Base-by-base conservation (phyloP, 2,888 invertebrate genomes). In the Diarsia brunnea region DNA sequence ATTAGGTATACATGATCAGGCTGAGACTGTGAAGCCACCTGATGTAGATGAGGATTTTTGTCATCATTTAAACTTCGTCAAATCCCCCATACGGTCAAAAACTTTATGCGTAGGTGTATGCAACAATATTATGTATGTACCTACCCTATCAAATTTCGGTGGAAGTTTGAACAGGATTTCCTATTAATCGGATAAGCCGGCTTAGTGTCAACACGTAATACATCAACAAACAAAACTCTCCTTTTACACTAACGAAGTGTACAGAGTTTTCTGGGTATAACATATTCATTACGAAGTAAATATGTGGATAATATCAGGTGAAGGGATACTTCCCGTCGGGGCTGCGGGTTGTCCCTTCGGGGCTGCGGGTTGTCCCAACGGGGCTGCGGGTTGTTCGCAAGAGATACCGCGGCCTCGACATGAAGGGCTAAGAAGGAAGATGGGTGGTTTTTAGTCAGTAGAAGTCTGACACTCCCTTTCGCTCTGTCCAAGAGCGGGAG, bases 131-230 rank as follows among this genome's bases (percentile, higher is more conserved):
- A 45, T 61, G 5, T 47, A 65, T 61, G 3, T n/a, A n/a, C n/a
- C n/a, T 68, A 63, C 66, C 12, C 73, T 51, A 70, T 73, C 53
- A 84, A 70, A 81, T 84, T 64, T 83, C 60, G 64, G 58, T 61
- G 31, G 24, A 78, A 83, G 69, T 81, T 81, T 82, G 67, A 73
- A 81, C 67, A 83, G 79, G n/a, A 64, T 73, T 63, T 43, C 63
- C 61, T 68, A 64, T 64, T 83, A 83, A 81, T 83, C 63, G 45
- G 69, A 79, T 84, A 81, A 84, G 84, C 84, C 63, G 70, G 79
- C 64, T 81, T 61, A 73, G 67, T 79, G 69, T 70, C 73, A 73
- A 68, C 73, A 27, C 73, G 19, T 79, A 55, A 70, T 68, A 70
- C 38, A 43, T 68, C 24, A 55, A 65, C 84, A 84, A 64, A 81